Evolutionary conservation across 30 jellyfish, hydroid and myxozoan species (phyloP), one percentile per base, ranked within the genome.

Genomic region (Turritopsis rubra): DNA sequence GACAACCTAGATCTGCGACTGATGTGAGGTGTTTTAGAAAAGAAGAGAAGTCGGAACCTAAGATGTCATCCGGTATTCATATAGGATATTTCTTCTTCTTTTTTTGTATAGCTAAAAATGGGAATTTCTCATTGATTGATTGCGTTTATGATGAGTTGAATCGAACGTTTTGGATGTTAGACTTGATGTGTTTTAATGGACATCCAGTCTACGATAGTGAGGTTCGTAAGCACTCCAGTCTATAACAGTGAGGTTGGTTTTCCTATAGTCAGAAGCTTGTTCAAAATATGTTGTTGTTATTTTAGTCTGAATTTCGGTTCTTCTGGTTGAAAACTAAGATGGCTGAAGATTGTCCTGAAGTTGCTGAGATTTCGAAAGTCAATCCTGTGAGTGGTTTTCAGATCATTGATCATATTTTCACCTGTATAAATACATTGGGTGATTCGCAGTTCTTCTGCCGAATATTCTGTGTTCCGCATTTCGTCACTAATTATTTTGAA

Each of bases 151-250:
- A 86, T 81, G 98, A 92, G 70, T 92, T 41, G 23, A 88, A 85
- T 60, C 90, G 93, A 52, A 84, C 93, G 9, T 92, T 83, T 54
- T 92, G 81, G 80, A 85, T 88, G 31, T 79, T 92, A 41, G 98
- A 92, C 79, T 52, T 92, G 85, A 92, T 89, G 87, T 92, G 96
- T 80, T 92, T 88, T 89, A 88, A 80, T 72, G 98, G 98, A 53
- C 90, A 86, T 52, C 96, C 96, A 22, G 84, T 88, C 18, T 92
- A 88, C 74, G 98, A 92, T 75, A 80, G 95, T 29, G 98, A 92
- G 96, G 98, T 88, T 81, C 71, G 83, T 71, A n/a, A n/a, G 26
- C 19, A 60, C 19, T 23, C 73, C 73, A 23, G 21, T 60, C 0
- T 60, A 60, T 23, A 23, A 60, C 21, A 60, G 73, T 0, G 73